Evolutionary conservation across 92 coral and sea anemone species (phyloP), one percentile per base, ranked within the genome.

Genomic region (Nematostella vectensis): DNA sequence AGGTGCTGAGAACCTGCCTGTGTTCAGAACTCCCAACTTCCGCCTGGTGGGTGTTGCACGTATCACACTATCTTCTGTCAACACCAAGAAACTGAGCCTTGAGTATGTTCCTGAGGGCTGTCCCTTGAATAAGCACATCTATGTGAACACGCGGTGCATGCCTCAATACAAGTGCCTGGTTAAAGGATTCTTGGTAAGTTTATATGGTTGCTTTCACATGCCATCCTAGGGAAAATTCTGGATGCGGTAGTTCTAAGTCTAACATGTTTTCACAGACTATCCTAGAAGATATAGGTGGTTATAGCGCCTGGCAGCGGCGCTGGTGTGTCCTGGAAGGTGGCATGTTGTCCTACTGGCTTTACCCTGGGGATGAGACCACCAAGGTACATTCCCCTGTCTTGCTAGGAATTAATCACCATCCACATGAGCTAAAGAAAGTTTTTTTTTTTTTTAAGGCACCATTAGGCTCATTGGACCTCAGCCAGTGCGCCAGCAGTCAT

Each of bases 231-330:
- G n/a, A n/a, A n/a, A n/a, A n/a, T n/a, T n/a, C n/a, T n/a, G n/a
- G n/a, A n/a, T n/a, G n/a, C n/a, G n/a, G n/a, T n/a, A n/a, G n/a
- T n/a, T n/a, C n/a, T n/a, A n/a, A n/a, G n/a, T n/a, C n/a, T n/a
- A n/a, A n/a, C n/a, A n/a, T n/a, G n/a, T n/a, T n/a, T n/a, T n/a
- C n/a, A n/a, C 42, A 89, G 96, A 89, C 96, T 13, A 76, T 89
- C 52, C 76, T 89, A 36, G 96, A 89, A 44, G 96, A 89, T 42
- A 81, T 89, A 13, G 96, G 96, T 61, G 96, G 96, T 0, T 87
- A 72, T 47, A 94, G 96, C 37, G 96, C 94, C 15, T 89, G 96
- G 96, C 95, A 85, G 50, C 76, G 96, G 58, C 50, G 94, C 39
- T 89, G 96, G 96, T 89, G 89, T 47, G 77, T 85, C 27, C 61